Percentiles rank a stretch among this genome's conserved stretches.
Conservation (phyloP, 2,113 vertebrate genomes). For the Orthonyx spaldingii region DNA sequence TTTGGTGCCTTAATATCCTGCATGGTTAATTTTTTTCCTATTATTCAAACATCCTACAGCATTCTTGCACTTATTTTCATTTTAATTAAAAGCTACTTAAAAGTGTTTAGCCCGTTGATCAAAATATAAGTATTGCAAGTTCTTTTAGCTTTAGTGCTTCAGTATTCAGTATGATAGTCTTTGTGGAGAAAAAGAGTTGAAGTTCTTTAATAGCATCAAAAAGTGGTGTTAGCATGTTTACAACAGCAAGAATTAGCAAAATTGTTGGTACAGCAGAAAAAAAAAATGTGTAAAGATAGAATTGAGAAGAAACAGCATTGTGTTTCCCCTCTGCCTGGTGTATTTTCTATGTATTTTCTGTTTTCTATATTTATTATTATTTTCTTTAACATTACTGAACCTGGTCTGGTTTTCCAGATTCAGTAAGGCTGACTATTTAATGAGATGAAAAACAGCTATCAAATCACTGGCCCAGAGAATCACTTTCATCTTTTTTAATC, state of each 20-base stretch:
- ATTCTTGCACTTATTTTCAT: background rate
- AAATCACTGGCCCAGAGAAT: background rate
- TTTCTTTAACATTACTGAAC: background rate
- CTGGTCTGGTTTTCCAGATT: background rate
- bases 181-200: background rate
- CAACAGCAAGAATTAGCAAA: background rate
- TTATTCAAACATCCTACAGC: background rate
- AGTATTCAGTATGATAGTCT: background rate
- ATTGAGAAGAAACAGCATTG: background rate
- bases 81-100: background rate
- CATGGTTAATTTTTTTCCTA: background rate
- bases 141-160: background rate
- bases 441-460: background rate
- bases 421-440: background rate
- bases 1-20: background rate
- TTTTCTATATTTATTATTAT: no score
- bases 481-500: fast-evolving
- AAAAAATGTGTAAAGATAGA: background rate
- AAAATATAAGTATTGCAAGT: background rate
- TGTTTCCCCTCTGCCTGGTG: fast-evolving
- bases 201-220: background rate
- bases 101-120: background rate
- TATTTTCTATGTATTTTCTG: no score
- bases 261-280: background rate
- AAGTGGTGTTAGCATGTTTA: background rate